Conservation (phyloP, 1,140 invertebrate genomes). For the Drosophila chauvacae region DNA sequence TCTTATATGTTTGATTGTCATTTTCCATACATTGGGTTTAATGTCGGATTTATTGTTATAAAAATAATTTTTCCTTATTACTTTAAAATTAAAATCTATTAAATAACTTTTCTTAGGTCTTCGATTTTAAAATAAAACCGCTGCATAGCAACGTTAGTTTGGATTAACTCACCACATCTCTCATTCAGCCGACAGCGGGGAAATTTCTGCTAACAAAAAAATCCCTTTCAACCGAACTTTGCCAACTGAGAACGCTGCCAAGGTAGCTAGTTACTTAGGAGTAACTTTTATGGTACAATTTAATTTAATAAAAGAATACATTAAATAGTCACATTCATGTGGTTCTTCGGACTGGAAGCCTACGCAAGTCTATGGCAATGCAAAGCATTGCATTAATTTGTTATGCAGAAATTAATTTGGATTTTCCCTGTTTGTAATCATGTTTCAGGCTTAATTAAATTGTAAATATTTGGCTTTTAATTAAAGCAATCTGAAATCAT, state of each 20-base stretch:
- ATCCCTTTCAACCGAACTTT: slow-evolving; percentile 19
- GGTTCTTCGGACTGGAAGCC: not conserved
- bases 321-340: not conserved
- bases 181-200: not conserved
- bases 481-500: not conserved
- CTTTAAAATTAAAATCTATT: too few relatives aligned
- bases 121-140: not conserved
- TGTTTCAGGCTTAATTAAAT: slow-evolving; percentile 10
- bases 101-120: not conserved
- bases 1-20: too few relatives aligned
- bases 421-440: slow-evolving; percentile 1
- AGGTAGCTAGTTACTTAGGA: not conserved
- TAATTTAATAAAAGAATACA: slow-evolving; percentile 2
- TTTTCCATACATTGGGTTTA: too few relatives aligned
- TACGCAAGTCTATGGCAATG: not conserved
- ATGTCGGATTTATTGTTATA: too few relatives aligned
- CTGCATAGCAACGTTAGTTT: not conserved
- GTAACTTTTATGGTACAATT: not conserved
- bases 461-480: slow-evolving; percentile 16
- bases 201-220: slow-evolving; percentile 13
- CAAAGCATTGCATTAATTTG: slow-evolving; percentile 7
- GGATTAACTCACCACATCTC: slow-evolving; percentile 19
- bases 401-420: slow-evolving; percentile 15
- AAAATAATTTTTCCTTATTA: too few relatives aligned
- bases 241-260: not conserved